Base-by-base conservation (phyloP, 2,113 vertebrate genomes). In the Phodopus roborovskii region DNA sequence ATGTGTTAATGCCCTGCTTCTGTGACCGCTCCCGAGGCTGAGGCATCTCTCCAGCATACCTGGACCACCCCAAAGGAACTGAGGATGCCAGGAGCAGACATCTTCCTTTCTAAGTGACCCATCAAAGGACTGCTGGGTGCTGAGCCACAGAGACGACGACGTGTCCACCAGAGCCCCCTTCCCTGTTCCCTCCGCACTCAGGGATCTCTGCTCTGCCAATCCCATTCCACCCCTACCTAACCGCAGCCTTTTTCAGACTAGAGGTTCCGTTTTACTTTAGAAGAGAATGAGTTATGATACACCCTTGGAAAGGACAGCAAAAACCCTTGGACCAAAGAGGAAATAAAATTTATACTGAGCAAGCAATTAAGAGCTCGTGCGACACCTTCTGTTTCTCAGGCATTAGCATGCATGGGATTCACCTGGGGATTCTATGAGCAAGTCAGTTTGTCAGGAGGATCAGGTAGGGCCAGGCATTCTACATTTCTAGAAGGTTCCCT, bases 341-440 rank as follows among this genome's bases (percentile, higher is more conserved):
- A 94, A 96, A 45, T 24, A 73, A 50, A 88, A 42, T 45, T 66
- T 36, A 42, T 20, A 16, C 33, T 16, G n/a, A 93, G 16, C 11
- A 83, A 88, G 53, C 36, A 64, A 74, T 86, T 62, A 24, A 26
- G 64, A 1, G 1, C 56, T 39, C 30, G 12, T 24, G 1, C 39
- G 79, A 24, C 36, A 39, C 36, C 36, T 12, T 24, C 68, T 12
- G 8, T n/a, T 71, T 42, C 60, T 87, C 22, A 66, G 90, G 62
- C 30, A 16, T 48, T 53, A 62, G 6, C 1, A 8, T 50, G 16
- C n/a, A 1, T 11, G 17, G 3, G 0, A 16, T 15, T n/a, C 85
- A 39, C 16, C 19, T 24, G 45, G 64, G 24, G 53, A 53, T 28
- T 36, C 0, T 36, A 77, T 30, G 56, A 78, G 77, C 56, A 83